Evolutionary conservation across 2,113 vertebrate genomes (phyloP).

Genomic region (Irena cyanogastra): DNA sequence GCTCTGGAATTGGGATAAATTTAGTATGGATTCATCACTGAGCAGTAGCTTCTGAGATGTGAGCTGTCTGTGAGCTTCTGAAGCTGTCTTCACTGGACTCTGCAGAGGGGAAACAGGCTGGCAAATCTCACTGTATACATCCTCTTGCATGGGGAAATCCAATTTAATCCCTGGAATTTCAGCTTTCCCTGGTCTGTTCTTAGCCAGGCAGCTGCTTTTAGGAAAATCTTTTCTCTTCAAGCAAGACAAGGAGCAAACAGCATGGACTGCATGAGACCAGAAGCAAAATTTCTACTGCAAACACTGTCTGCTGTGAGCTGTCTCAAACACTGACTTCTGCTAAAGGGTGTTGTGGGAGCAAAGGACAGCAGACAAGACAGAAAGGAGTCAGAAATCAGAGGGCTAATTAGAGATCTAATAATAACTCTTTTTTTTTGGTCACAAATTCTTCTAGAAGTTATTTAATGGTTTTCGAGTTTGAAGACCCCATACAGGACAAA

Average conservation of each 20-base stretch:
- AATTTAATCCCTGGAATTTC: not conserved
- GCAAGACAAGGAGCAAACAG: not conserved
- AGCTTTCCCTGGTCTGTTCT: not conserved
- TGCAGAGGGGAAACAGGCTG: not conserved
- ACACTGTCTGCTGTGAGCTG: not conserved
- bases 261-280: not conserved
- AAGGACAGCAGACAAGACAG: not conserved
- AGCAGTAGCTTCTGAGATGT: not conserved
- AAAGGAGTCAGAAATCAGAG: not conserved
- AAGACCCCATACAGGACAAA: not conserved
- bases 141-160: slow-evolving; percentile 18
- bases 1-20: not conserved
- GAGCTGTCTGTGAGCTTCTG: not conserved
- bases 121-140: not conserved
- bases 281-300: not conserved
- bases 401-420: not conserved
- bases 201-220: not conserved
- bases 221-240: not conserved
- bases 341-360: not conserved
- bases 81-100: not conserved
- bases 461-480: not conserved
- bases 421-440: not conserved
- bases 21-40: not conserved
- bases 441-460: not conserved
- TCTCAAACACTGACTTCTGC: not conserved